Base-by-base conservation (phyloP, 2,113 vertebrate species). In the Myxocyprinus asiaticus region DNA sequence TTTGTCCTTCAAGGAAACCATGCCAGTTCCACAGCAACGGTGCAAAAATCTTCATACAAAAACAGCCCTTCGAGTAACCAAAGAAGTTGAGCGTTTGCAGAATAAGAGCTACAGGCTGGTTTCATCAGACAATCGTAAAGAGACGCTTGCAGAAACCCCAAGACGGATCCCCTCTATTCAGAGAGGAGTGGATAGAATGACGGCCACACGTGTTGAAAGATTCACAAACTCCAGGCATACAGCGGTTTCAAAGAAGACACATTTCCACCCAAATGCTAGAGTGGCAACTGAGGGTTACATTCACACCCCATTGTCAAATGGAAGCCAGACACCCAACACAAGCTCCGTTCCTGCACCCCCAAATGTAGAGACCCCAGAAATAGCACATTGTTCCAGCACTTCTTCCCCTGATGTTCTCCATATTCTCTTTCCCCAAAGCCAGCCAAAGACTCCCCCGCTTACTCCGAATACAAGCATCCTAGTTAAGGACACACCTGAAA, bases 401-500 rank as follows among this genome's bases (percentile, higher is more conserved):
- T 67, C 53, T 80, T 47, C 73, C 43, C 77, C 84, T 1, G 17
- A 48, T 4, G n/a, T 76, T 70, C 6, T 77, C 7, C 69, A 67
- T 14, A 22, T 69, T 5, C 75, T 87, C 2, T 86, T 84, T 61
- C 86, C 79, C 71, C 59, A 0, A 9, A 12, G 7, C 0, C 77
- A 69, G 42, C 62, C 87, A 0, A 70, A 0, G 7, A 43, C 14
- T 0, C 81, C 84, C 2, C 77, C 90, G 1, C 68, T 5, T 62
- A 76, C 71, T 5, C 64, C 12, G 5, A 86, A 87, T 14, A 33
- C 83, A 14, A 86, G 91, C 10, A 76, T 94, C 4, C 90, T 98
- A 76, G 96, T 94, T 4, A 58, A 87, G 2, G 95, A 98, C 53
- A 98, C 96, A 1, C 97, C 96, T 0, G 95, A 97, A 86, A 91